A percentile compares a stretch with the other conserved stretches of the same genome.
These are phyloP conservation scores for Zoroaster sp. DNA, from an alignment of 53 echinoderm and acorn worm species.

Conservation along the genomic window DNA sequence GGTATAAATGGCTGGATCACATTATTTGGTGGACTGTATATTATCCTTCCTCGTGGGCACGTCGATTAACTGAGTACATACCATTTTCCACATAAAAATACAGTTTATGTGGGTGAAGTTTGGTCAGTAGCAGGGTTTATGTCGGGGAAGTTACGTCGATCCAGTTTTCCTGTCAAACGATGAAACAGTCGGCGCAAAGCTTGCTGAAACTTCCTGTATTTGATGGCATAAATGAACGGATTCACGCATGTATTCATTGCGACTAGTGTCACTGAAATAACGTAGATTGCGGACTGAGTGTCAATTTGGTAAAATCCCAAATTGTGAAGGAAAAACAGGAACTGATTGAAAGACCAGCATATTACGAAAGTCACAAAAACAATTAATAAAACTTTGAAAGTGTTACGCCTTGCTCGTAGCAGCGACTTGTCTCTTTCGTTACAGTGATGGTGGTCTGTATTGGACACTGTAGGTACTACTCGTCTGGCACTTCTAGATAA, in stretches of 20 bases:
- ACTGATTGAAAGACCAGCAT: conserved; percentile 82
- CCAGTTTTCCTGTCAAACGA: conserved; percentile 1
- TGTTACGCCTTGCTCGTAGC: conserved; percentile 47
- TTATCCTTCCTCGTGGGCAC: too few species aligned
- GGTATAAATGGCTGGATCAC: too few species aligned
- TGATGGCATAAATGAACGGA: conserved; percentile 51
- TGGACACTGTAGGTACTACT: conserved; percentile 12
- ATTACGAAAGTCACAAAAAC: conserved; percentile 75
- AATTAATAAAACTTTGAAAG: conserved; percentile 61
- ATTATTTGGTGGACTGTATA: too few species aligned
- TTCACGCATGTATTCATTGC: conserved; percentile 36
- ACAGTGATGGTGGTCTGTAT: neutral
- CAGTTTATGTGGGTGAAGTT: neutral
- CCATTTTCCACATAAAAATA: too few species aligned
- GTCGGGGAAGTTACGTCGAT: neutral
- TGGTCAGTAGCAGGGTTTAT: neutral
- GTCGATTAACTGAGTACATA: too few species aligned
- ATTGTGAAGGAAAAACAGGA: conserved; percentile 72
- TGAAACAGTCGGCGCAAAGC: conserved; percentile 24
- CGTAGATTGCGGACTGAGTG: conserved; percentile 15
- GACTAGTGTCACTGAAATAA: conserved; percentile 17
- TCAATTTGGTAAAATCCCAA: conserved; percentile 2
- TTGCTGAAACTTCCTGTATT: conserved; percentile 46
- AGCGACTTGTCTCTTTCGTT: neutral
- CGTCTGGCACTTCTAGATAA: conserved; percentile 9